These are phyloP conservation scores for Drosophila paulistorum DNA, from an alignment of 1,140 invertebrate species.

Conservation along the genomic window DNA sequence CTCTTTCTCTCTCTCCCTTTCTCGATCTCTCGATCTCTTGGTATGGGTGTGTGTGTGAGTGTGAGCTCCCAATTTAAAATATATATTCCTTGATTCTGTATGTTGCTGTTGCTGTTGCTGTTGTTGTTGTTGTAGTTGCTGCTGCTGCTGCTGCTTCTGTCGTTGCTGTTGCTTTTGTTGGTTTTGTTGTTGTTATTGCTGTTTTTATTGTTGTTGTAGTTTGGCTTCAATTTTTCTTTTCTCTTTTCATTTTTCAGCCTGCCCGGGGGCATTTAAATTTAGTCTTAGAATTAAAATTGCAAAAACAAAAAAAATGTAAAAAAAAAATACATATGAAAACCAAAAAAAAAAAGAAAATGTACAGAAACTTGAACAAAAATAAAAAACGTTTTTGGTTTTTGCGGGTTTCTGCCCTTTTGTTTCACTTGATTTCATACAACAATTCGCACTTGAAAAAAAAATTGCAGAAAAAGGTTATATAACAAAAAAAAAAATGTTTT, in stretches of 20 bases:
- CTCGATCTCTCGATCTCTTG: no score
- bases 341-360: conserved; percentile 10
- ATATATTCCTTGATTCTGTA: conserved; percentile 39
- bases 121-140: conserved; percentile 31
- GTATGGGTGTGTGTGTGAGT: no score
- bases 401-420: conserved; percentile 12
- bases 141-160: conserved; percentile 35
- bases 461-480: conserved; percentile 52
- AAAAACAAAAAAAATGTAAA: conserved; percentile 47
- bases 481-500: conserved; percentile 38
- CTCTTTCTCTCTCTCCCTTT: conserved; percentile 10
- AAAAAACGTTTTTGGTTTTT: conserved; percentile 20
- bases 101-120: conserved; percentile 28
- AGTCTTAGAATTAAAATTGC: conserved; percentile 37
- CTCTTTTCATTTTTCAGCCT: no score
- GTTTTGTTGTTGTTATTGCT: conserved; percentile 29
- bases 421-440: conserved; percentile 27
- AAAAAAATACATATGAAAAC: conserved; percentile 12
- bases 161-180: conserved; percentile 29
- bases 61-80: conserved; percentile 36
- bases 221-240: no score
- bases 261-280: conserved; percentile 68
- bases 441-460: conserved; percentile 70
- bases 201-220: not conserved
- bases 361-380: not conserved